Conservation (phyloP, 35 echinoderm and acorn worm species). For the Chiridota heheva region DNA sequence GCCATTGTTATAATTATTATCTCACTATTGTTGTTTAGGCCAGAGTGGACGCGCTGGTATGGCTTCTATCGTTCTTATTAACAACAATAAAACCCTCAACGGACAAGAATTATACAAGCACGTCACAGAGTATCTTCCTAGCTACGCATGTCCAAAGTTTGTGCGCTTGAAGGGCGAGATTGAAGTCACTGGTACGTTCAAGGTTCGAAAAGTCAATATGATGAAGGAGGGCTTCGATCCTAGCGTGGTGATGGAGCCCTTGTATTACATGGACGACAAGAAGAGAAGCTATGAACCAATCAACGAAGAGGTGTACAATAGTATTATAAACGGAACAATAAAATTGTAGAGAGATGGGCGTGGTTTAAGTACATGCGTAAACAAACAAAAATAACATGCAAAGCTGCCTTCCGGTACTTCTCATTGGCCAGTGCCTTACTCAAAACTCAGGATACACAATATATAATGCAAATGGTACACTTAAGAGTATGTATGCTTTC, state of each 20-base stretch:
- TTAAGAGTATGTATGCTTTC: no score
- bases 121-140: conserved; percentile 57
- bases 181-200: conserved; percentile 72
- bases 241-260: conserved; percentile 30
- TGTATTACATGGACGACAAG: conserved; percentile 63
- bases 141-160: conserved; percentile 89
- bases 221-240: conserved; percentile 78
- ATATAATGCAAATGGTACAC: no score
- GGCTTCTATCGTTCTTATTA: conserved; percentile 50
- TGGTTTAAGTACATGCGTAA: no score
- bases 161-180: conserved; percentile 60
- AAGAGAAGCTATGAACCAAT: conserved; percentile 51
- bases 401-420: no score
- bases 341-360: no score
- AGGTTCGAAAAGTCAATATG: conserved; percentile 66
- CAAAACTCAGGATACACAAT: no score
- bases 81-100: conserved; percentile 26
- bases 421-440: no score
- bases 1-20: background rate
- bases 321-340: no score
- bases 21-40: conserved; percentile 22
- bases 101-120: conserved; percentile 49
- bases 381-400: no score
- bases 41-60: conserved; percentile 74
- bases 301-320: conserved; percentile 13